These are phyloP conservation scores for Bradypus variegatus DNA, from an alignment of 2,797 vertebrate genomes.

Conservation along the genomic window DNA sequence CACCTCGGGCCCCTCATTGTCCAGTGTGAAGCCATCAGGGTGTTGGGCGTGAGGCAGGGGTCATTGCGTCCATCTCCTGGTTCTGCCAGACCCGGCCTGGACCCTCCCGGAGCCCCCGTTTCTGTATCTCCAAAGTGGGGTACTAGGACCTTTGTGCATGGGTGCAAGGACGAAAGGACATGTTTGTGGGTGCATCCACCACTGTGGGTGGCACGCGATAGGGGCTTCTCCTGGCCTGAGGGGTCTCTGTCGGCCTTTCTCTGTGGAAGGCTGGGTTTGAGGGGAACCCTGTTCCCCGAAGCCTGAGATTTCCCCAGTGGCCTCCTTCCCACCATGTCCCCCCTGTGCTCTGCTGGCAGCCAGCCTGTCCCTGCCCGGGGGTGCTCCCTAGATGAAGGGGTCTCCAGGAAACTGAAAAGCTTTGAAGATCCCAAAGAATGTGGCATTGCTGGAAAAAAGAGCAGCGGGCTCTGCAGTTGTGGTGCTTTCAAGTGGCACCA, in stretches of 20 bases:
- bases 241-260: background rate
- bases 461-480: background rate
- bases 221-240: background rate
- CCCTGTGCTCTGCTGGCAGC: background rate
- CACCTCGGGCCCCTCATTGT: too few relatives aligned
- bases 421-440: background rate
- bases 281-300: background rate
- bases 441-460: background rate
- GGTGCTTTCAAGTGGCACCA: background rate
- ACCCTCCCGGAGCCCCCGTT: background rate
- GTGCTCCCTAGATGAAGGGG: background rate
- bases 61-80: too few relatives aligned
- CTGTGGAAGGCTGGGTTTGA: background rate
- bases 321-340: background rate
- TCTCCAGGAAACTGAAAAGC: background rate
- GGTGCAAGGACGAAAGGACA: background rate
- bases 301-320: background rate
- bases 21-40: background rate
- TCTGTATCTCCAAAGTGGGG: background rate
- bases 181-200: accelerated
- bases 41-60: background rate
- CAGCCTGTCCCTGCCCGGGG: background rate
- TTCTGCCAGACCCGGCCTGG: accelerated
- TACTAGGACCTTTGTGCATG: background rate
- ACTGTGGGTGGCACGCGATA: background rate